phyloP scores from a whole-genome alignment of 2,797 vertebrate genomes.

The Diplodus puntazzo region DNA sequence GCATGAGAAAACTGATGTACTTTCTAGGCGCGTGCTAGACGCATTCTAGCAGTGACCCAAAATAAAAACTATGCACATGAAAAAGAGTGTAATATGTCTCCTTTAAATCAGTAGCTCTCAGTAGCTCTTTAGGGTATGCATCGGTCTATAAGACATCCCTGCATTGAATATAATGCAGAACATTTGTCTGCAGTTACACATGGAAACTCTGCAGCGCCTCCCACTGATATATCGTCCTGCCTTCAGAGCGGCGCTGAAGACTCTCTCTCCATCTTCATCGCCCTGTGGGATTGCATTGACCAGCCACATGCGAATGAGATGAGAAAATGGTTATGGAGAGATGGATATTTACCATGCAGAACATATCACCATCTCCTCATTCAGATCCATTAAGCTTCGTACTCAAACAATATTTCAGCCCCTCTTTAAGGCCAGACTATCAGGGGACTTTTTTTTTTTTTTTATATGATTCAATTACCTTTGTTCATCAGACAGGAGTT shows the following conservation, averaged over 20 bases:
- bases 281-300: constrained; percentile 59
- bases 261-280: constrained; percentile 66
- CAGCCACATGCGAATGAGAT: constrained; percentile 61
- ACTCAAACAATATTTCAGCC: constrained; percentile 60
- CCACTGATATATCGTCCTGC: constrained; percentile 50
- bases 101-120: too few species aligned
- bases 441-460: constrained; percentile 8
- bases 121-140: background rate
- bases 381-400: constrained; percentile 56
- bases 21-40: too few species aligned
- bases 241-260: constrained; percentile 40
- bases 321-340: constrained; percentile 49
- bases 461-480: constrained; percentile 65
- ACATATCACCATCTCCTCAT: constrained; percentile 51
- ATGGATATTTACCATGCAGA: constrained; percentile 69
- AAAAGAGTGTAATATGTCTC: too few species aligned
- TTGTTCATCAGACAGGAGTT: constrained; percentile 63
- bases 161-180: constrained; percentile 28
- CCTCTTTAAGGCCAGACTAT: constrained; percentile 51
- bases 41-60: too few species aligned
- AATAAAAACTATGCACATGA: too few species aligned
- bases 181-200: constrained; percentile 32
- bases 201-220: constrained; percentile 26
- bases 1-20: too few species aligned
- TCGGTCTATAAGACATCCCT: background rate